These are phyloP conservation scores for Gobio gobio DNA, from an alignment of 2,113 vertebrate genomes.

Conservation along the genomic window DNA sequence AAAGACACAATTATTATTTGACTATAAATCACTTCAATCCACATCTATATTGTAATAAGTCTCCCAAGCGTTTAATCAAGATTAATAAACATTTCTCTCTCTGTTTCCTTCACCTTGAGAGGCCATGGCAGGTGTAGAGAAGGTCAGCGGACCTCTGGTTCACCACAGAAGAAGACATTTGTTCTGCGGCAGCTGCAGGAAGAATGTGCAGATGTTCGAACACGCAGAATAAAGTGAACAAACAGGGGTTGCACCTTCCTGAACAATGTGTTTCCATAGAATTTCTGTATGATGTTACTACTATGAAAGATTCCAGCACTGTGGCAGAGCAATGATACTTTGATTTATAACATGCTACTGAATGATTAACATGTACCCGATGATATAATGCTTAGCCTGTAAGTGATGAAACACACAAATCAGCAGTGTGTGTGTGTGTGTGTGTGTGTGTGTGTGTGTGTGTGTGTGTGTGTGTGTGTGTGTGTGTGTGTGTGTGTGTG, in stretches of 20 bases:
- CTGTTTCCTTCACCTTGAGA: background rate
- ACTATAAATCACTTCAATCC: background rate
- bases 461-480: too few relatives aligned
- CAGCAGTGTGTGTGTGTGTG: background rate
- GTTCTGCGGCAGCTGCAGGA: slow-evolving; percentile 37
- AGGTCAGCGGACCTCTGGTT: background rate
- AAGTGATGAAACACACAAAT: background rate
- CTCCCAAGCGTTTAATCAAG: background rate
- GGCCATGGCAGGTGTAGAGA: background rate
- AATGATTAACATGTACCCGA: background rate
- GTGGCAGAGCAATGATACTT: background rate
- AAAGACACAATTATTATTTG: background rate
- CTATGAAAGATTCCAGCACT: background rate
- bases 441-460: too few relatives aligned
- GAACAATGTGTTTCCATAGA: background rate
- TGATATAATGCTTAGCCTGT: background rate
- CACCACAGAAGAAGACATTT: slow-evolving; percentile 39
- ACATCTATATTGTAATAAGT: background rate
- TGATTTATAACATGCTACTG: background rate
- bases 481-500: too few relatives aligned
- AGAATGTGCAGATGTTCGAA: slow-evolving; percentile 32
- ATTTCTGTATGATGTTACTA: background rate
- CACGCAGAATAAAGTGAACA: background rate
- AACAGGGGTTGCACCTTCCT: background rate
- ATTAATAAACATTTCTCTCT: background rate